Conservation (phyloP, 2,113 vertebrate species). For the Silurus glanis region DNA sequence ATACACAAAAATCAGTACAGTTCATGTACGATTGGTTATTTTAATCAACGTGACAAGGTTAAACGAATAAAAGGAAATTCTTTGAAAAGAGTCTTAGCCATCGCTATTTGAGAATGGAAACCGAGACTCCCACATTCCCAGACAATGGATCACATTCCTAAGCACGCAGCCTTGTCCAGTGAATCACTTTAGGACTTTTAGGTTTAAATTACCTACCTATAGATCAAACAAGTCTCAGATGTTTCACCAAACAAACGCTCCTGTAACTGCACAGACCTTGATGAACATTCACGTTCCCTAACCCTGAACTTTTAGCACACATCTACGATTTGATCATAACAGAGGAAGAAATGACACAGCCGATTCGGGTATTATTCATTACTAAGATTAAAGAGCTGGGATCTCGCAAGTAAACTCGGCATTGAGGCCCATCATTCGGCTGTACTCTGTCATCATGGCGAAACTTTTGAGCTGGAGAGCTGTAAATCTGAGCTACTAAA, state of each 20-base stretch:
- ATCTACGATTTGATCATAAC: not conserved
- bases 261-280: not conserved
- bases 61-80: conserved; percentile 43
- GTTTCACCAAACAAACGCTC: conserved; percentile 47
- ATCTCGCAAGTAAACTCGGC: not conserved
- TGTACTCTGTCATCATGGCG: conserved; percentile 27
- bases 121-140: conserved; percentile 74
- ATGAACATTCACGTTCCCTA: not conserved
- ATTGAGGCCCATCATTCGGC: not conserved
- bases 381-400: conserved; percentile 11
- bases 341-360: not conserved
- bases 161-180: conserved; percentile 63
- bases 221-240: conserved; percentile 41
- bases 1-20: not conserved
- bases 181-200: conserved; percentile 60
- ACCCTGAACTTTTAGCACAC: not conserved
- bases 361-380: conserved; percentile 15
- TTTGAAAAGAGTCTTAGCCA: conserved; percentile 52
- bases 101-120: conserved; percentile 64
- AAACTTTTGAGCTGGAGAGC: conserved; percentile 9
- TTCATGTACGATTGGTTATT: not conserved
- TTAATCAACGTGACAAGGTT: conserved; percentile 14
- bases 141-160: conserved; percentile 75
- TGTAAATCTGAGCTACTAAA: conserved; percentile 26
- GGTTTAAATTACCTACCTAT: conserved; percentile 26